Conservation (phyloP, 2,888 invertebrate species). For the Drosophila leonis region DNA sequence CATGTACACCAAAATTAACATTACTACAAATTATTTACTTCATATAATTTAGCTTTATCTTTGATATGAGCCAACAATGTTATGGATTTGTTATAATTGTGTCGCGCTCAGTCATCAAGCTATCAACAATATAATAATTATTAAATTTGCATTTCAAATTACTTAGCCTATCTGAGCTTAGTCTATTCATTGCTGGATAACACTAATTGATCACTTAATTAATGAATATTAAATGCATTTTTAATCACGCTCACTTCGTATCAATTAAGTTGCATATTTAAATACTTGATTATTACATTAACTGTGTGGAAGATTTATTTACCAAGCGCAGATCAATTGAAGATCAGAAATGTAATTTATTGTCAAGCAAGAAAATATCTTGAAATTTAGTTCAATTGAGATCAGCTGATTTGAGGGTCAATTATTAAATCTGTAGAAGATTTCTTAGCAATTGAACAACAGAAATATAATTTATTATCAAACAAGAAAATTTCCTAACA, state of each 20-base stretch:
- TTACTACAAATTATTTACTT: too few relatives aligned
- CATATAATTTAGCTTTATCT: not conserved
- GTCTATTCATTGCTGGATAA: not conserved
- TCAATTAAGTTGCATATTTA: constrained; percentile 1
- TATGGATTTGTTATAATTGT: not conserved
- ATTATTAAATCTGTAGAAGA: not conserved
- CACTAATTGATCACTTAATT: constrained; percentile 12
- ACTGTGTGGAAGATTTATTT: not conserved
- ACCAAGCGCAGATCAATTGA: not conserved
- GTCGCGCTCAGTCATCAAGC: not conserved
- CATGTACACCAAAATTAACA: not conserved
- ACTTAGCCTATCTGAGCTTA: not conserved
- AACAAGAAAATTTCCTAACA: too few relatives aligned
- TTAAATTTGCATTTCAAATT: constrained; percentile 6
- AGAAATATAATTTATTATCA: not conserved
- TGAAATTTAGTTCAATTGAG: not conserved
- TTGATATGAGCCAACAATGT: not conserved
- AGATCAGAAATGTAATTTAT: not conserved
- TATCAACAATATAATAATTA: constrained; percentile 1
- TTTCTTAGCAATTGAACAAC: not conserved
- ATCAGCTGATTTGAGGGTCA: too few relatives aligned
- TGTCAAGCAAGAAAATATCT: not conserved
- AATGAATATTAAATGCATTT: constrained; percentile 7
- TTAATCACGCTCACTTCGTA: not conserved
- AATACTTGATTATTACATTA: not conserved